These are phyloP conservation scores for Halcyon chelicuti DNA, from an alignment of 2,797 vertebrate genomes.

Conservation along the genomic window DNA sequence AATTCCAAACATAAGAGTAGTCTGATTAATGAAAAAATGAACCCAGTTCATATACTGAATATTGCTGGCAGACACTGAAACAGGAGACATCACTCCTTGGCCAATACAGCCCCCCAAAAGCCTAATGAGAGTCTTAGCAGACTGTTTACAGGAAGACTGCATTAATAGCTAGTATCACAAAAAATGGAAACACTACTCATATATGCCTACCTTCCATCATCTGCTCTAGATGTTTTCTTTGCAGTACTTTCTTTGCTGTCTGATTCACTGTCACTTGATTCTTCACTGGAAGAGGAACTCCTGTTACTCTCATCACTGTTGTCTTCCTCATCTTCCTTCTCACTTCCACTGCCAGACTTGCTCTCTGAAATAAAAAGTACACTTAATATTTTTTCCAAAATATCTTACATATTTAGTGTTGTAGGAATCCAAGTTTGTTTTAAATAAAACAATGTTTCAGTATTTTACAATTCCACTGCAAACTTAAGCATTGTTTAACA, in stretches of 20 bases:
- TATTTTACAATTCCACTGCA: not conserved
- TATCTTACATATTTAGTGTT: not conserved
- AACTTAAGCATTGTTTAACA: not conserved
- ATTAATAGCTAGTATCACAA: not conserved
- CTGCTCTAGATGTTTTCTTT: slow-evolving; percentile 65
- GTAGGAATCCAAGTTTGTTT: not conserved
- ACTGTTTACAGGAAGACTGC: not conserved
- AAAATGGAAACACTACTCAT: not conserved
- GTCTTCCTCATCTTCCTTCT: slow-evolving; percentile 77
- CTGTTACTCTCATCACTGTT: slow-evolving; percentile 74
- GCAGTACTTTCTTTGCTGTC: slow-evolving; percentile 74
- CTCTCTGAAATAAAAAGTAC: slow-evolving; percentile 68
- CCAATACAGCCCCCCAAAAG: rapidly evolving
- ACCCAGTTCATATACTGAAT: not conserved
- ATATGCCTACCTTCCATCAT: slow-evolving; percentile 78
- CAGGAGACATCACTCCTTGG: not conserved
- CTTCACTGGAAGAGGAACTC: slow-evolving; percentile 82
- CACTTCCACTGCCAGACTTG: slow-evolving; percentile 78
- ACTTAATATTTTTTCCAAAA: not conserved
- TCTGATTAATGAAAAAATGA: slow-evolving; percentile 17
- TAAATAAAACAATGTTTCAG: not conserved
- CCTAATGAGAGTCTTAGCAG: not conserved
- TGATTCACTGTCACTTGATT: slow-evolving; percentile 77
- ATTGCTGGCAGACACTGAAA: not conserved
- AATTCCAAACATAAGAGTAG: slow-evolving; percentile 41